Percentiles rank a stretch among this genome's conserved stretches.
phyloP scores from a whole-genome alignment of 2,797 vertebrate species.

The Rhabdophis nuchalis region DNA sequence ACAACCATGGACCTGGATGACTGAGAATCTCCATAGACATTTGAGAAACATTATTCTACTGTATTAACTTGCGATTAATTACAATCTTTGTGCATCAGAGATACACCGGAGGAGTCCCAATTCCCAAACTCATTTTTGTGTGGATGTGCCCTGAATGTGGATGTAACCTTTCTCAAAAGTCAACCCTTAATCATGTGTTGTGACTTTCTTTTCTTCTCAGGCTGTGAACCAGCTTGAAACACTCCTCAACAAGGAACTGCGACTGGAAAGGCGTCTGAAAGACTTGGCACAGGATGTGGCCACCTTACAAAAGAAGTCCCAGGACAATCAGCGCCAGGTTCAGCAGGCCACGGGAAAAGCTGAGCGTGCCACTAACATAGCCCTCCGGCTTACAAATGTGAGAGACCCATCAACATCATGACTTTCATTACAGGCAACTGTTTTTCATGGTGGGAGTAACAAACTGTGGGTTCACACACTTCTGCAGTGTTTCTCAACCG shows the following conservation, averaged over 20 bases:
- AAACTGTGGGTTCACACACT: neutral
- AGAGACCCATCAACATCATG: neutral
- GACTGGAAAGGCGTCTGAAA: constrained; percentile 69
- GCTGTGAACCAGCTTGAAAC: constrained; percentile 62
- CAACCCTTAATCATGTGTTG: accelerated
- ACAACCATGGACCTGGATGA: too few species aligned
- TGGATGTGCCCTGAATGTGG: neutral
- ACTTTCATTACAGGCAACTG: neutral
- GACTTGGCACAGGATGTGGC: constrained; percentile 70
- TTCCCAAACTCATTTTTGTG: neutral
- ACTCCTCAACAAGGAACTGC: constrained; percentile 73
- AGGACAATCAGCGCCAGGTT: constrained; percentile 66
- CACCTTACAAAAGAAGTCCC: constrained; percentile 67
- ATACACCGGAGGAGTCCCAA: neutral
- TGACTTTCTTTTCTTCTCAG: constrained; percentile 50
- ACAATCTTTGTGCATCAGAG: neutral
- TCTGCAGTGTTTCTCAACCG: neutral
- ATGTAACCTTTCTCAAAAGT: accelerated
- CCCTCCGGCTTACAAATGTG: constrained; percentile 72
- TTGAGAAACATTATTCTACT: neutral
- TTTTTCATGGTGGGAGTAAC: neutral
- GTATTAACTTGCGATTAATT: neutral
- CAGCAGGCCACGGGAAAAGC: constrained; percentile 68
- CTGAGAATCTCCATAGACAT: neutral
- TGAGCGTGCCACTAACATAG: constrained; percentile 61